phyloP scores from a whole-genome alignment of 2,113 vertebrate genomes.

The Tachycineta bicolor region DNA sequence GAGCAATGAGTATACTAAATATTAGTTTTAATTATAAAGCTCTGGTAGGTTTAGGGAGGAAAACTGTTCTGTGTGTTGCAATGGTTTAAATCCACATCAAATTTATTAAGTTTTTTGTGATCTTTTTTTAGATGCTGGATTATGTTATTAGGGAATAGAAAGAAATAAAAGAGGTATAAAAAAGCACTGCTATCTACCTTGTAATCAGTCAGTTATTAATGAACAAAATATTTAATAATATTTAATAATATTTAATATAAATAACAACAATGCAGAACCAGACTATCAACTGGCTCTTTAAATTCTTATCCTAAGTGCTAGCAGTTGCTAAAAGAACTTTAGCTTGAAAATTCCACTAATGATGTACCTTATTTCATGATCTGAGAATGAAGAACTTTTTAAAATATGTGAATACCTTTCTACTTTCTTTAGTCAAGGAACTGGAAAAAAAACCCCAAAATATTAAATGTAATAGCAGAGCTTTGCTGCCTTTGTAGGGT shows the following conservation, averaged over 20 bases:
- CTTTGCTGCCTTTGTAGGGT: neutral
- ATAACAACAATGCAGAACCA: neutral
- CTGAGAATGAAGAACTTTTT: neutral
- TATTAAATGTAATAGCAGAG: neutral
- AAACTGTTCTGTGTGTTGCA: rapidly evolving
- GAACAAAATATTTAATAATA: no score
- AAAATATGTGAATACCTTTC: neutral
- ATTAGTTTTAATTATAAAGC: neutral
- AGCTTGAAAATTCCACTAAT: neutral
- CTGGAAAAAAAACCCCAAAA: neutral
- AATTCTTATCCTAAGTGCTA: neutral
- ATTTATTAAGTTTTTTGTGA: neutral
- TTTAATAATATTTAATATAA: no score
- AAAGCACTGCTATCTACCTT: neutral
- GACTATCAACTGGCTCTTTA: neutral
- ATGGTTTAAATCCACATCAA: neutral
- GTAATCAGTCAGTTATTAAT: neutral
- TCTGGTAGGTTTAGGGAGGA: neutral
- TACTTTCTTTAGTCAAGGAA: neutral
- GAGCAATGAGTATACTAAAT: neutral
- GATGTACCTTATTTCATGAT: neutral
- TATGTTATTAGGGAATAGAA: neutral
- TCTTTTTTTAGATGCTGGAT: neutral
- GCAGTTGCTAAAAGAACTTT: neutral
- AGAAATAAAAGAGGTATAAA: neutral